A percentile compares a stretch with the other conserved stretches of the same genome.
These are phyloP conservation scores for Protonemura montana DNA, from an alignment of 2,888 invertebrate species.

Conservation along the genomic window DNA sequence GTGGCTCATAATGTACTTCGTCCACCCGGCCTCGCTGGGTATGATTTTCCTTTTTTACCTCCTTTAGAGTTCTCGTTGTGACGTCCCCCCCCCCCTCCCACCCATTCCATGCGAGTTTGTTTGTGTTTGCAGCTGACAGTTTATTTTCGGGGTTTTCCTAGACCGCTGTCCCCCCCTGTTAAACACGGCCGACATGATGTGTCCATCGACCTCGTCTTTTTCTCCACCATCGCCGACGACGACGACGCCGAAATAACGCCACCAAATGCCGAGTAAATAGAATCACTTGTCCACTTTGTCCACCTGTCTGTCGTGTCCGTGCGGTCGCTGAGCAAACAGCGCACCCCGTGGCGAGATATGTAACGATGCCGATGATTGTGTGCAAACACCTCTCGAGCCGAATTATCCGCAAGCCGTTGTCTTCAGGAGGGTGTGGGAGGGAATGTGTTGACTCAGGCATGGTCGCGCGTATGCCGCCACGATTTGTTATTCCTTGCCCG, in stretches of 20 bases:
- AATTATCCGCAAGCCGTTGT: neutral
- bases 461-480: neutral
- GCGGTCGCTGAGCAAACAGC: neutral
- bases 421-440: neutral
- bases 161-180: no score
- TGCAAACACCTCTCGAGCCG: neutral
- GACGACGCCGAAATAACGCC: no score
- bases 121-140: neutral
- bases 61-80: no score
- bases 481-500: neutral
- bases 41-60: no score
- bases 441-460: neutral
- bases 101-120: neutral
- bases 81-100: no score
- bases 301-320: no score
- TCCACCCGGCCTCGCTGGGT: no score
- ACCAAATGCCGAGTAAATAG: no score
- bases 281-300: no score
- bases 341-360: neutral
- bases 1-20: no score
- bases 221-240: no score
- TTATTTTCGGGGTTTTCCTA: neutral
- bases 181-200: neutral
- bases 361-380: neutral
- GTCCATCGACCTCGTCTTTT: no score